Conservation (phyloP, 1,140 invertebrate genomes). For the Chrysopa pallens region DNA sequence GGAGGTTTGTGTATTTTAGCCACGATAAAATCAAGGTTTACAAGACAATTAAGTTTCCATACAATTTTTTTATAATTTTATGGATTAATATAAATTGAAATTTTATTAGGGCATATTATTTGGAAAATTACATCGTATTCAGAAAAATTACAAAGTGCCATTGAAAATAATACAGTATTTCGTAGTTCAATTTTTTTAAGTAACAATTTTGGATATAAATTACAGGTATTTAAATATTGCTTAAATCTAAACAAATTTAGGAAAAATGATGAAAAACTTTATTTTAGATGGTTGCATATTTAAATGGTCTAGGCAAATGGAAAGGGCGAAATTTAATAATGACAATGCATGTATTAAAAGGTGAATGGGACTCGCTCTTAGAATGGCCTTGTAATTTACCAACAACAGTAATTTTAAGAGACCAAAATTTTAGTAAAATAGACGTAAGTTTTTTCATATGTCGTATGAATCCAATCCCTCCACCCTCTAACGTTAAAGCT, state of each 20-base stretch:
- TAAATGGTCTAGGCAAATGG: conserved; percentile 56
- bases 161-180: conserved; percentile 35
- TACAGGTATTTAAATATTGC: conserved; percentile 31
- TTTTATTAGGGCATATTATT: conserved; percentile 40
- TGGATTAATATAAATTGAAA: too few relatives aligned
- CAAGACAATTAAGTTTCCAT: too few relatives aligned
- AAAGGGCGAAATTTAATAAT: conserved; percentile 46
- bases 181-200: conserved; percentile 45
- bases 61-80: too few relatives aligned
- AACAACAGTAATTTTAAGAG: conserved; percentile 38
- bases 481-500: too few relatives aligned
- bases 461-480: too few relatives aligned
- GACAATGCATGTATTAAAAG: conserved; percentile 39
- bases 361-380: conserved; percentile 47
- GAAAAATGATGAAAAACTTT: not conserved
- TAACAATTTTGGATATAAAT: conserved; percentile 47
- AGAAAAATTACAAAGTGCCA: conserved; percentile 41
- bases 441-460: conserved; percentile 22
- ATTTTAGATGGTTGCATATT: conserved; percentile 36
- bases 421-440: conserved; percentile 30
- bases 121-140: conserved; percentile 48
- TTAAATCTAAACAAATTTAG: not conserved
- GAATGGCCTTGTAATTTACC: conserved; percentile 46
- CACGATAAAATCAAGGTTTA: too few relatives aligned
- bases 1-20: too few relatives aligned